A percentile compares a stretch with the other conserved stretches of the same genome.
These are phyloP conservation scores for Aphis craccivora DNA, from an alignment of 1,140 invertebrate genomes.

Conservation along the genomic window DNA sequence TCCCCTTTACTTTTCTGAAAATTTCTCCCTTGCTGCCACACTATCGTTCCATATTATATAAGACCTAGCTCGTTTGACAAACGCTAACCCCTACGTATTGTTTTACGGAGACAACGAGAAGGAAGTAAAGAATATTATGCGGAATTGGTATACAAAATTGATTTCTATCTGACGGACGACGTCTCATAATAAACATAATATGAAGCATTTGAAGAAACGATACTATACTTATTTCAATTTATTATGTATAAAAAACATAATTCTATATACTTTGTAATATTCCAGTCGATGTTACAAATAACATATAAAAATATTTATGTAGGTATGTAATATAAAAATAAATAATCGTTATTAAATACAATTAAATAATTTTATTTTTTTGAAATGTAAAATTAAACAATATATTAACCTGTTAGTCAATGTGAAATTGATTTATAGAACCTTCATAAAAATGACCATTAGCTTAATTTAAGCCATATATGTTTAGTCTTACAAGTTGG, in stretches of 20 bases:
- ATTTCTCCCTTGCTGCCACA: not conserved
- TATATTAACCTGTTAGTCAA: not conserved
- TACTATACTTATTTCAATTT: not conserved
- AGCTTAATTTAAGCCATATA: not conserved
- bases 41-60: not conserved
- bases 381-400: too few species aligned
- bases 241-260: not conserved
- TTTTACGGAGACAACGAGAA: not conserved
- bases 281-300: not conserved
- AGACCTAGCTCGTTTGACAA: constrained; percentile 41
- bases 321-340: not conserved
- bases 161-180: constrained; percentile 25
- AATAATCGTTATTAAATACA: not conserved
- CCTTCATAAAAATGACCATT: not conserved
- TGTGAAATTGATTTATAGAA: not conserved
- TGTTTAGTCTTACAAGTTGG: not conserved
- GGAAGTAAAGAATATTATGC: constrained; percentile 36
- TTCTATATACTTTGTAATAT: not conserved
- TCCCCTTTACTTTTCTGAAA: not conserved
- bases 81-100: constrained; percentile 26
- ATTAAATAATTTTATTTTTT: too few species aligned
- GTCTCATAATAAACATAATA: not conserved
- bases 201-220: not conserved
- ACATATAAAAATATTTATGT: not conserved
- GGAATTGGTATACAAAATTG: constrained; percentile 42